Percentiles rank a stretch among this genome's conserved stretches.
Evolutionary conservation across 2,113 vertebrate species (phyloP).

Genomic region (Tringa solitaria): DNA sequence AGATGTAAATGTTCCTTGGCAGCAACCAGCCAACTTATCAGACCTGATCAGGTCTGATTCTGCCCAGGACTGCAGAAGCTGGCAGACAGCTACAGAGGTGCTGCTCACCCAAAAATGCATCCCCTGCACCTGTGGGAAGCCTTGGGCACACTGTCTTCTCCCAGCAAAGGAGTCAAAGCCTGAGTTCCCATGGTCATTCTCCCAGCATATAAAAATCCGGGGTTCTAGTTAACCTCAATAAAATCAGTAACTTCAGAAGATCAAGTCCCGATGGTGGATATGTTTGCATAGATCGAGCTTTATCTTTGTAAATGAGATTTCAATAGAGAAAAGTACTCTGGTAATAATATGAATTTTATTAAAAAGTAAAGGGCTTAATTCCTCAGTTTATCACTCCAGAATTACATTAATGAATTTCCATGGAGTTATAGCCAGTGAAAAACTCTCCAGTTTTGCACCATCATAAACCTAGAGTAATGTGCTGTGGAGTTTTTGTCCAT

Average conservation of each 20-base stretch:
- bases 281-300: not conserved
- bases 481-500: not conserved
- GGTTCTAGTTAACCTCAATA: not conserved
- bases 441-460: not conserved
- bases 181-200: not conserved
- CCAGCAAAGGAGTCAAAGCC: not conserved
- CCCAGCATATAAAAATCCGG: not conserved
- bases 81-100: not conserved
- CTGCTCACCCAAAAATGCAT: not conserved
- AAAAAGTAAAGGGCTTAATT: not conserved
- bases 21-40: not conserved
- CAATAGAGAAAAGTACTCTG: not conserved
- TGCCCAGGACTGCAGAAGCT: not conserved
- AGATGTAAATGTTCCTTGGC: not conserved
- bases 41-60: not conserved
- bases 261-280: rapidly evolving
- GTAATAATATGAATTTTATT: not conserved
- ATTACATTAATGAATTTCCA: not conserved
- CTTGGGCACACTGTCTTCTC: rapidly evolving
- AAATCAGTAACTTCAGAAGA: not conserved
- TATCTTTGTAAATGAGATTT: constrained; percentile 1
- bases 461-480: not conserved
- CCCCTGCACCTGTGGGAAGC: not conserved
- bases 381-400: not conserved
- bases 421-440: not conserved